Evolutionary conservation across 2,113 vertebrate species (phyloP), one percentile per base, ranked within the genome.

Genomic region (Amazona guildingii): DNA sequence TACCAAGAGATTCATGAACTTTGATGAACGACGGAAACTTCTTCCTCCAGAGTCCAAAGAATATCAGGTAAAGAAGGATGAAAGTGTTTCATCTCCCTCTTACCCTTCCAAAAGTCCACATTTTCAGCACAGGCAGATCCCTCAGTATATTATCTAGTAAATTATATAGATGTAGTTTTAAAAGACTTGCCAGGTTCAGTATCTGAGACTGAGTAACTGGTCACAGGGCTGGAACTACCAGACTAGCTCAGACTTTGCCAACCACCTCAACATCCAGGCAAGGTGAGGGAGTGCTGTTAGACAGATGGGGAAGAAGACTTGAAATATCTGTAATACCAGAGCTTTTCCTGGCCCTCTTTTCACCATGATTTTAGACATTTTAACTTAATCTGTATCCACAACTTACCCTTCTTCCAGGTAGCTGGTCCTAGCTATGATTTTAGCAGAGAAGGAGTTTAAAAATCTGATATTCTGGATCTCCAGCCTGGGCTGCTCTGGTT

Each of bases 11-110:
- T 99, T 99, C 91, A 97, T 97, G 74, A 96, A 98, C 84, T 97
- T 99, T 62, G 98, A 98, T 37, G 68, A 97, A 4, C 98, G 98
- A 73, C 95, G 98, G 86, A 98, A 98, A 62, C 98, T 98, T 49
- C 96, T 99, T 93, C 90, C 97, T 69, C 98, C 98, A 3, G 98
- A 97, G 91, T 98, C 99, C 93, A 98, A 98, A 95, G 98, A 99
- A 79, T 98, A 99, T 94, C 98, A 99, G 98, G 99, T 99, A 96
- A 89, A 44, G 48, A 35, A 78, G 33, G 31, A 57, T n/a, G 29
- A 54, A 86, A 72, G n/a, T 13, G 49, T 67, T 52, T 89, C 7
- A 6, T 27, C 28, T 68, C 10, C 35, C 29, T 72, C 44, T 31
- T 28, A 7, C 2, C 19, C 13, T 23, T 39, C 41, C 24, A 5